Conservation (phyloP, 2,797 vertebrate genomes). For the Sphenodon punctatus region DNA sequence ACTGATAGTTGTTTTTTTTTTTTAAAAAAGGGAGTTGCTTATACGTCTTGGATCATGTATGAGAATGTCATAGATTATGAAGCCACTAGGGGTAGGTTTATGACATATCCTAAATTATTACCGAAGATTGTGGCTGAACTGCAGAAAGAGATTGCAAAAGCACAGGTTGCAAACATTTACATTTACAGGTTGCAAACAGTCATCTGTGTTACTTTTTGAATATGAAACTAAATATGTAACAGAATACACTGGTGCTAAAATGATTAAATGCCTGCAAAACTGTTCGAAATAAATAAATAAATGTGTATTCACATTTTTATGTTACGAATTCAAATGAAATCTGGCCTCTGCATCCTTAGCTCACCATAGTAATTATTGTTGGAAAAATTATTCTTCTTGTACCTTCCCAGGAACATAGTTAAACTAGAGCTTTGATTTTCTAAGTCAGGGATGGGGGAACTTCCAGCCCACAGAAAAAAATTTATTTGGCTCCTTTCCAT, state of each 20-base stretch:
- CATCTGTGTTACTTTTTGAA: background rate
- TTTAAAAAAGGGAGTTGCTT: background rate
- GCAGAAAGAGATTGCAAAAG: background rate
- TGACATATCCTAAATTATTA: background rate
- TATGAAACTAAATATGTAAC: accelerated
- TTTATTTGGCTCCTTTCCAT: too few relatives aligned
- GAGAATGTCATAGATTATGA: background rate
- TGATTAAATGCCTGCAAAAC: background rate
- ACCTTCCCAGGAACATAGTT: too few relatives aligned
- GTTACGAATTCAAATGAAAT: background rate
- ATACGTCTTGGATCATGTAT: background rate
- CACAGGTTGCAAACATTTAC: background rate
- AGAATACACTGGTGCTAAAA: background rate
- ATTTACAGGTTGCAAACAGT: background rate
- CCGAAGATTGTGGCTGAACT: background rate
- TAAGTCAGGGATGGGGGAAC: too few relatives aligned
- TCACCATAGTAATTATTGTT: background rate
- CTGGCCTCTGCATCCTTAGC: background rate
- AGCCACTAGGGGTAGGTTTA: background rate
- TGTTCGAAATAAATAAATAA: too few relatives aligned
- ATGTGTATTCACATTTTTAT: background rate
- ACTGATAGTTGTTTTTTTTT: too few relatives aligned
- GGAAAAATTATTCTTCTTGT: too few relatives aligned
- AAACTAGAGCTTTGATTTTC: too few relatives aligned
- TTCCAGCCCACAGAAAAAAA: too few relatives aligned